These are phyloP conservation scores for Himalopsyche anomala DNA, from an alignment of 2,888 invertebrate genomes.

Conservation along the genomic window DNA sequence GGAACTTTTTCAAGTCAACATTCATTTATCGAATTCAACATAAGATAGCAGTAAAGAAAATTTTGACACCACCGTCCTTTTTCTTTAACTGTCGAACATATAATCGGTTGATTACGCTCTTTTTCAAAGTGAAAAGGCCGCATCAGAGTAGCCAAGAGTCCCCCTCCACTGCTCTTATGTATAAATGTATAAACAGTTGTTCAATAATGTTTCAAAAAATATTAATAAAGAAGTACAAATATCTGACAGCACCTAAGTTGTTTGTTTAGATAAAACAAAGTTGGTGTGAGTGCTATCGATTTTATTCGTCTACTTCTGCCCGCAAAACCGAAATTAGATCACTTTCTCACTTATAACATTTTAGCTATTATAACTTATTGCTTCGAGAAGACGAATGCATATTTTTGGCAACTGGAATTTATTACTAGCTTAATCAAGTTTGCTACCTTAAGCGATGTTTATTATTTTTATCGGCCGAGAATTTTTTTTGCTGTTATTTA, in stretches of 20 bases:
- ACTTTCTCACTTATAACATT: slow-evolving; percentile 46
- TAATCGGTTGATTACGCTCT: no score
- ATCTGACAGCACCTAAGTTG: slow-evolving; percentile 21
- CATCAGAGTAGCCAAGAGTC: no score
- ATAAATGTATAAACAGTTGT: no score
- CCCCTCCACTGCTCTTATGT: no score
- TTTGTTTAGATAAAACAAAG: slow-evolving; percentile 37
- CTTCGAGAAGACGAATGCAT: background rate
- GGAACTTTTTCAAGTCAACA: no score
- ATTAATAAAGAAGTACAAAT: no score
- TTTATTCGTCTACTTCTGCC: slow-evolving; percentile 32
- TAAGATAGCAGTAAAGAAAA: no score
- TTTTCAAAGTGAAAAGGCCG: no score
- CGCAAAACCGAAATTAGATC: slow-evolving; percentile 50
- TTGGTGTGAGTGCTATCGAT: slow-evolving; percentile 33
- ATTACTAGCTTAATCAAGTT: slow-evolving; percentile 24
- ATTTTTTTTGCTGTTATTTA: slow-evolving; percentile 5
- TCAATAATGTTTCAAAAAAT: no score
- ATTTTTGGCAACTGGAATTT: slow-evolving; percentile 31
- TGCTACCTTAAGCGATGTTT: slow-evolving; percentile 19
- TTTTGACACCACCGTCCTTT: no score
- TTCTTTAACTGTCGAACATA: no score
- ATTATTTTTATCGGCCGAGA: background rate
- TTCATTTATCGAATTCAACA: no score
- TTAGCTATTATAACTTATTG: background rate